These are phyloP conservation scores for Spongilla lacustris DNA, from an alignment of 37 sponge, comb jelly and placozoan genomes.

Conservation along the genomic window DNA sequence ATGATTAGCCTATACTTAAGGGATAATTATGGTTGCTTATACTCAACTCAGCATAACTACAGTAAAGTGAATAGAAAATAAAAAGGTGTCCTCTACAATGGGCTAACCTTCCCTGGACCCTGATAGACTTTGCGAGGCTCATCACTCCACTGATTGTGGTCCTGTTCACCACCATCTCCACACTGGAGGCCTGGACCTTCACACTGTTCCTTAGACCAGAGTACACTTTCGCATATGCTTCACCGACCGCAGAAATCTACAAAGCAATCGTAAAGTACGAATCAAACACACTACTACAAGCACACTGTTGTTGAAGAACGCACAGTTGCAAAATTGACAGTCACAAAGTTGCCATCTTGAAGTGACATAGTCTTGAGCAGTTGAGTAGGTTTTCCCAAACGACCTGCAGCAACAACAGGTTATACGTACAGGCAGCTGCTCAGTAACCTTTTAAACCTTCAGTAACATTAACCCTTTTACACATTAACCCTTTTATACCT, in stretches of 20 bases:
- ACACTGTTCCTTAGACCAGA: constrained; percentile 71
- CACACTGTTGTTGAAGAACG: neutral
- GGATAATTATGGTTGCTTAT: too few species aligned
- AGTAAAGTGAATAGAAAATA: too few species aligned
- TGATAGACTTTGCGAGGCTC: neutral
- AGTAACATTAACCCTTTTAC: neutral
- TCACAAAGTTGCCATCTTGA: constrained; percentile 68
- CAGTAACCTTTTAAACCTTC: too few species aligned
- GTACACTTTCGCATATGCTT: constrained; percentile 73
- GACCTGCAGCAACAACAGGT: constrained; percentile 8
- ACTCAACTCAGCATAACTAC: too few species aligned
- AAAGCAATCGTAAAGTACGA: neutral
- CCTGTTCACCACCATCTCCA: constrained; percentile 46
- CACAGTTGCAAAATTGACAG: constrained; percentile 44
- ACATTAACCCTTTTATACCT: neutral
- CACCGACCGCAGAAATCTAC: constrained; percentile 47
- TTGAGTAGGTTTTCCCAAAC: constrained; percentile 31
- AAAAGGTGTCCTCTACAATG: too few species aligned
- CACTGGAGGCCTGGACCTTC: constrained; percentile 52
- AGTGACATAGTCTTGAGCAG: constrained; percentile 51
- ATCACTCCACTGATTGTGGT: constrained; percentile 10
- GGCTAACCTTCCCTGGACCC: neutral
- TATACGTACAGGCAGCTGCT: too few species aligned
- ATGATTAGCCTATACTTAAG: too few species aligned
- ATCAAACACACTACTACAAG: neutral